phyloP scores from a whole-genome alignment of 2,797 vertebrate species.

The Parauchenoglanis punctatus region DNA sequence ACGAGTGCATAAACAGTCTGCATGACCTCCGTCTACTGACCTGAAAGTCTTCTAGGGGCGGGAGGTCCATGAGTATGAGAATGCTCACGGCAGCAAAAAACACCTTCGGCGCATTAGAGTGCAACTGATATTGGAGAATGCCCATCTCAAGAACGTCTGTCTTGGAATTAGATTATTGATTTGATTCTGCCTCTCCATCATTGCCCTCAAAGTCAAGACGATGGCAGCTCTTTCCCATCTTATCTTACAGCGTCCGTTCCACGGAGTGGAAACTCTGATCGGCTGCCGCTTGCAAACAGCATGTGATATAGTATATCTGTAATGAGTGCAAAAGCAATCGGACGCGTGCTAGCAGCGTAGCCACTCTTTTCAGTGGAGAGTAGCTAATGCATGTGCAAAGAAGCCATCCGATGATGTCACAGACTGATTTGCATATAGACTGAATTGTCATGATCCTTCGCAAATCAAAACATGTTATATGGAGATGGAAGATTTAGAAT shows the following conservation, averaged over 20 bases:
- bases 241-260: slow-evolving; percentile 33
- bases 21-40: slow-evolving; percentile 13
- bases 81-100: slow-evolving; percentile 43
- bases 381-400: neutral
- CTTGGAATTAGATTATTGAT: slow-evolving; percentile 62
- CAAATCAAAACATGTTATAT: neutral
- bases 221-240: slow-evolving; percentile 47
- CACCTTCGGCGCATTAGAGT: slow-evolving; percentile 43
- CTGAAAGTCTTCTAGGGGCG: slow-evolving; percentile 24
- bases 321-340: slow-evolving; percentile 19
- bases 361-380: neutral
- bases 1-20: neutral
- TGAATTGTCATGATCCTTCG: neutral
- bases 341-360: neutral
- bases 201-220: slow-evolving; percentile 51
- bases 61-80: slow-evolving; percentile 36
- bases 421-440: neutral
- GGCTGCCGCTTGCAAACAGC: slow-evolving; percentile 2
- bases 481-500: neutral
- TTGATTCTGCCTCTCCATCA: slow-evolving; percentile 39
- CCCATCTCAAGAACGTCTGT: slow-evolving; percentile 51
- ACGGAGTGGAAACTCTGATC: slow-evolving; percentile 26
- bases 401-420: neutral
- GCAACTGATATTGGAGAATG: slow-evolving; percentile 55
- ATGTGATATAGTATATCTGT: slow-evolving; percentile 18